Conservation (phyloP, 2,888 invertebrate genomes). For the Cyrtodaria siliqua region DNA sequence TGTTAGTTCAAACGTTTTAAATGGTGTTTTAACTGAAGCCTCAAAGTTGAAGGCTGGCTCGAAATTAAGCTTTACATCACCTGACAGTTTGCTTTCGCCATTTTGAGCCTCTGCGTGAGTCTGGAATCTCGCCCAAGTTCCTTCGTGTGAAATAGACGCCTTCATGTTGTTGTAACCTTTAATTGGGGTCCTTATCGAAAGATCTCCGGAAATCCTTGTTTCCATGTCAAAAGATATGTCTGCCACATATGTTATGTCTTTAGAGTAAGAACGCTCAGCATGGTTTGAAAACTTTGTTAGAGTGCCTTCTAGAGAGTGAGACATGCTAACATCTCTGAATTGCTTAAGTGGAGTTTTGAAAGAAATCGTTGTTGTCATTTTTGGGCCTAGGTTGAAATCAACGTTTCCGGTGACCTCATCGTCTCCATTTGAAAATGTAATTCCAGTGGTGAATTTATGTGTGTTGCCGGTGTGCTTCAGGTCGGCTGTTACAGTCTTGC, state of each 20-base stretch:
- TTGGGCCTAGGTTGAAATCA: constrained; percentile 26
- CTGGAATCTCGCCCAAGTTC: constrained; percentile 16
- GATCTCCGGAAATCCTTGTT: not conserved
- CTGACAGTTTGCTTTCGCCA: constrained; percentile 5
- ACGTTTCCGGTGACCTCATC: constrained; percentile 15
- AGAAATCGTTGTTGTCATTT: constrained; percentile 15
- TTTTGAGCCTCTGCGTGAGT: constrained; percentile 35
- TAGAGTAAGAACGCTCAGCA: constrained; percentile 26
- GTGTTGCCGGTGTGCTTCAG: constrained; percentile 27
- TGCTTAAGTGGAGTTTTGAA: constrained; percentile 34
- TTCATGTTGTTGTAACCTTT: constrained; percentile 37
- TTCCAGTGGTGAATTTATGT: constrained; percentile 9
- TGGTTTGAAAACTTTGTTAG: constrained; percentile 22
- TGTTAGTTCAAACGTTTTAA: constrained; percentile 9
- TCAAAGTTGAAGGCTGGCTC: constrained; percentile 24
- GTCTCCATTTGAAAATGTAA: constrained; percentile 22
- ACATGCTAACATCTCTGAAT: constrained; percentile 18
- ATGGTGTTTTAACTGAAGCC: constrained; percentile 33
- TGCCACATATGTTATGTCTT: constrained; percentile 17
- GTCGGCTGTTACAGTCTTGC: constrained; percentile 18
- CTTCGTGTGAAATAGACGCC: constrained; percentile 38
- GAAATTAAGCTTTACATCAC: constrained; percentile 29
- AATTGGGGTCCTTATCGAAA: constrained; percentile 38
- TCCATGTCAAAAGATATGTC: constrained; percentile 17
- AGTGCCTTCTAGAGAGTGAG: constrained; percentile 32